Base-by-base conservation (phyloP, 2,888 invertebrate species). In the Acleris sparsana region DNA sequence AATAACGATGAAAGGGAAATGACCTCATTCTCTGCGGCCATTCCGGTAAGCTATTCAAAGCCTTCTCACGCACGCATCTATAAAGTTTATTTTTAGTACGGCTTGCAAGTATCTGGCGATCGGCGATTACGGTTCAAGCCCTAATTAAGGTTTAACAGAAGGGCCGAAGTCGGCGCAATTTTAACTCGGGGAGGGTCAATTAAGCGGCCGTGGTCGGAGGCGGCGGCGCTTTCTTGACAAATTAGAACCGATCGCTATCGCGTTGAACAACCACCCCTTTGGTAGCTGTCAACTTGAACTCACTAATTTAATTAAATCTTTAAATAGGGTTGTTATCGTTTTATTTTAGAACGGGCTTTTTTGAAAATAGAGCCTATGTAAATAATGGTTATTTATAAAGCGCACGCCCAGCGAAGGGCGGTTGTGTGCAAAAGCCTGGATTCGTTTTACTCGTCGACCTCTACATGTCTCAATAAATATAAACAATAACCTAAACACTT, bases 71-170 rank as follows among this genome's bases (percentile, higher is more conserved):
- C 91, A 89, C 86, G 82, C 80, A 78, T 85, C 83, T 75, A 87
- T 86, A 86, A 87, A 86, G 80, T 85, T 84, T 88, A 90, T 91
- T 91, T 89, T 90, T 87, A 85, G 89, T 79, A 74, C 65, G 72
- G 74, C 74, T 80, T 77, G 77, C 76, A 82, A 82, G 79, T 87
- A 87, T 88, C 89, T 84, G 77, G 79, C 82, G 82, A 90, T 89
- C 84, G 80, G 72, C 82, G 82, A 86, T 88, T 85, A 87, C 75
- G 80, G 78, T 81, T 78, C 73, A 79, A 80, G 79, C 83, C 77
- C 80, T 83, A 87, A 89, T 88, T 88, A 89, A 85, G 78, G 79
- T 74, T 78, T 75, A 80, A 77, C 80, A 77, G 75, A 82, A 78
- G 73, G 75, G 73, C 74, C 78, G 75, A 84, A 85, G 85, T 84